Evolutionary conservation across 2,888 invertebrate species (phyloP), one percentile per base, ranked within the genome.

Genomic region (Megamerina dolium): DNA sequence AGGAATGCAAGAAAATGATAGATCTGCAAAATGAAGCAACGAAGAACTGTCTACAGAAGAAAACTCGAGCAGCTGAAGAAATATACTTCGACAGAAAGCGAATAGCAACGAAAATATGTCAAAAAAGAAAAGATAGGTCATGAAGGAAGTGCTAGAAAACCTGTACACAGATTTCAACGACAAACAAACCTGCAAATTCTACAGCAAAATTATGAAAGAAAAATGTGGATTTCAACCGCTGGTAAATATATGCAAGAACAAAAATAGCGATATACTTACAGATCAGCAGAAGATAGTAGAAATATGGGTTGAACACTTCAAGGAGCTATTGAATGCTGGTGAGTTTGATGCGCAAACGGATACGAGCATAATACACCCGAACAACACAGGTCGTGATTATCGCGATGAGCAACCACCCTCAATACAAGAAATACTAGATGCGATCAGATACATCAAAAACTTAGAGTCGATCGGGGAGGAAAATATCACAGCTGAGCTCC

Each of bases 281-380:
- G 29, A 29, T 4, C 18, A 21, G 13, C 12, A 27, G 5, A 38
- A 27, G 16, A 26, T 38, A 12, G 18, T 26, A 29, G 29, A 38
- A n/a, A n/a, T n/a, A n/a, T n/a, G n/a, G n/a, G n/a, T n/a, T n/a
- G n/a, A n/a, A 17, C 29, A 38, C 26, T 38, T 38, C 29, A 29
- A 29, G 4, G 38, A 38, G 5, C 17, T 27, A 9, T 18, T 38
- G 18, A 27, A 38, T 38, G 26, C 29, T 14, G 38, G n/a, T n/a
- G n/a, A n/a, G n/a, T n/a, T n/a, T n/a, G n/a, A n/a, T n/a, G n/a
- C n/a, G n/a, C n/a, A n/a, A n/a, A n/a, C n/a, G n/a, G n/a, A n/a
- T n/a, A n/a, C n/a, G n/a, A n/a, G n/a, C n/a, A n/a, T n/a, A n/a
- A n/a, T n/a, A n/a, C n/a, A n/a, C n/a, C n/a, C n/a, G n/a, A n/a